These are phyloP conservation scores for Metallyticus violacea DNA, from an alignment of 2,888 invertebrate genomes.

Conservation along the genomic window DNA sequence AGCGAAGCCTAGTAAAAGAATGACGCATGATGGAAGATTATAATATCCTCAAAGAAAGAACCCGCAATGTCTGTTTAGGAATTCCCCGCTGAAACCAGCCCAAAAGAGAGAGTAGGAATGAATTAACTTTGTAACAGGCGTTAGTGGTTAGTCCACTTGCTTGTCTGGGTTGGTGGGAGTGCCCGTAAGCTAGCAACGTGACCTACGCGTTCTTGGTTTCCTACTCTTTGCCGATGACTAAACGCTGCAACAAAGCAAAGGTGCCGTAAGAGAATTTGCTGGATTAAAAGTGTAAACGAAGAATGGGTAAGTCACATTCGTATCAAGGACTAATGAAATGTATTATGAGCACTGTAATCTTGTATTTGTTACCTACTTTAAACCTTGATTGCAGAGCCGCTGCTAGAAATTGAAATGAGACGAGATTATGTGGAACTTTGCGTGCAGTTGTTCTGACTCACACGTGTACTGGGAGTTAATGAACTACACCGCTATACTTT, in stretches of 20 bases:
- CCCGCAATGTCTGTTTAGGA: neutral
- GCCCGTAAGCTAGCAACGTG: neutral
- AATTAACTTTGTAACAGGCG: no score
- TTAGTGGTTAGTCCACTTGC: neutral
- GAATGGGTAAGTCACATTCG: neutral
- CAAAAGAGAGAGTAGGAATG: neutral
- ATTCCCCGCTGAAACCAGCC: neutral
- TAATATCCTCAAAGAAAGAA: neutral
- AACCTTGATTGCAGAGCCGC: no score
- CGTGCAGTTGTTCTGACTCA: no score
- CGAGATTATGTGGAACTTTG: no score
- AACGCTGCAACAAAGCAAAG: neutral
- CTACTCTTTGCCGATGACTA: neutral
- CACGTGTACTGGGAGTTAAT: no score
- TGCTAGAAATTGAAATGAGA: no score
- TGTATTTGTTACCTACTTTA: no score
- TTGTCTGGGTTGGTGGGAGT: neutral
- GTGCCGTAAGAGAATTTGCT: neutral
- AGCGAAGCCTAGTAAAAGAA: neutral
- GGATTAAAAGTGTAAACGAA: no score
- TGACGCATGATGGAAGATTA: neutral
- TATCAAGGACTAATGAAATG: no score
- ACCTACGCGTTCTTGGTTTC: neutral
- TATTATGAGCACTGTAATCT: no score
- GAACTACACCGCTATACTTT: no score